Base-by-base conservation (phyloP, 2,888 invertebrate genomes). In the Diarsia dahlii region DNA sequence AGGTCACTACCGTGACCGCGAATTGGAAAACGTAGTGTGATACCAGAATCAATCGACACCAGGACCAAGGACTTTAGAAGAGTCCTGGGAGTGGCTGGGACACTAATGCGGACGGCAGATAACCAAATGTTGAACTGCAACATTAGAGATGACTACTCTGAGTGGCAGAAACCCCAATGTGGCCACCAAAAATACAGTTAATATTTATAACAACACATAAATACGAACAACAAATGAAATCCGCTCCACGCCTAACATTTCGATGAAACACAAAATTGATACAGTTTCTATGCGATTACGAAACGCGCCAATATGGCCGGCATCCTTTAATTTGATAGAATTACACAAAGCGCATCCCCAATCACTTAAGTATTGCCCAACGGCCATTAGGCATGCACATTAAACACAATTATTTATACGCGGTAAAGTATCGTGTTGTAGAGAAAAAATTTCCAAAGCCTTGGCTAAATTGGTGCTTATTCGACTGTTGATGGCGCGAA, bases 291-390 rank as follows among this genome's bases (percentile, higher is more conserved):
- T 74, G 50, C 34, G 15, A 76, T 85, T 85, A 13, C 46, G 54
- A 73, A 82, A 80, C 71, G 67, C 73, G 28, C 54, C 60, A 84
- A 84, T 85, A 80, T 75, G 48, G 34, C 63, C 60, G 10, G 71
- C 84, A 86, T 86, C 86, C 86, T 86, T 76, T 83, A 78, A 74
- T 82, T 76, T 74, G 68, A 74, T 78, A 74, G 60, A 73, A 80
- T 76, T 73, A 75, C 81, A 70, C 74, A 70, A 64, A 75, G 39
- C 62, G 74, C 78, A 82, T 85, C 86, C 85, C 72, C 45, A 70
- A 74, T 60, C 74, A 68, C 54, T 85, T 84, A 85, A 74, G 0
- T 63, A 63, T 86, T 86, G 72, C 78, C 6, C 75, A 86, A 83
- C 79, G 0, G 3, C 28, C 76, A 76, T 84, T 86, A 80, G 75